These are phyloP conservation scores for Troilus luridus DNA, from an alignment of 2,888 invertebrate species.

Conservation along the genomic window DNA sequence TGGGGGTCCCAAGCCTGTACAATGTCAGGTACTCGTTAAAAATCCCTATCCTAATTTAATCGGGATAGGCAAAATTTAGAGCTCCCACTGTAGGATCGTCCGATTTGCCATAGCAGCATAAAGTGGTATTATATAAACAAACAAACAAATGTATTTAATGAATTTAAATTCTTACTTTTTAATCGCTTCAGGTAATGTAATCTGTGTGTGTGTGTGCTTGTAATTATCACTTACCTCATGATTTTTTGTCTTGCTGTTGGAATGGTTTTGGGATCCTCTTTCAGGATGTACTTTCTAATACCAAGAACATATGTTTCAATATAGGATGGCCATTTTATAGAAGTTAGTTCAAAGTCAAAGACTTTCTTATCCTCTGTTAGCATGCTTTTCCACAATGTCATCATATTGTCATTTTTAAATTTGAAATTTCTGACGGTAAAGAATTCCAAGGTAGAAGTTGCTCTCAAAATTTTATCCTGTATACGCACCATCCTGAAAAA, in stretches of 20 bases:
- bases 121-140: too few species aligned
- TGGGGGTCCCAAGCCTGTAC: too few species aligned
- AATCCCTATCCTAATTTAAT: too few species aligned
- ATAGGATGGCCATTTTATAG: slow-evolving; percentile 72
- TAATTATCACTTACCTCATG: slow-evolving; percentile 66
- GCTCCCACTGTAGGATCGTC: too few species aligned
- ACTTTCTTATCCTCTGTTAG: slow-evolving; percentile 68
- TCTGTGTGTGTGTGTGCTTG: too few species aligned
- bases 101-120: too few species aligned
- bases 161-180: neutral
- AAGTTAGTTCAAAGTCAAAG: slow-evolving; percentile 71
- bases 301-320: slow-evolving; percentile 73
- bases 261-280: slow-evolving; percentile 71
- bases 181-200: neutral
- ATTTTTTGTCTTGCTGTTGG: slow-evolving; percentile 69
- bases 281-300: slow-evolving; percentile 71
- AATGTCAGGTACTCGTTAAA: too few species aligned
- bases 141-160: neutral
- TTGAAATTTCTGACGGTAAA: slow-evolving; percentile 74
- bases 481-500: slow-evolving; percentile 72
- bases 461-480: slow-evolving; percentile 71
- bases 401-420: slow-evolving; percentile 69
- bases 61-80: too few species aligned
- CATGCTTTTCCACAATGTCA: slow-evolving; percentile 68
- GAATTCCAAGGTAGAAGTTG: slow-evolving; percentile 71